Percentiles rank a stretch among this genome's conserved stretches.
Evolutionary conservation across 2,113 vertebrate species (phyloP).

Genomic region (Myodes glareolus): DNA sequence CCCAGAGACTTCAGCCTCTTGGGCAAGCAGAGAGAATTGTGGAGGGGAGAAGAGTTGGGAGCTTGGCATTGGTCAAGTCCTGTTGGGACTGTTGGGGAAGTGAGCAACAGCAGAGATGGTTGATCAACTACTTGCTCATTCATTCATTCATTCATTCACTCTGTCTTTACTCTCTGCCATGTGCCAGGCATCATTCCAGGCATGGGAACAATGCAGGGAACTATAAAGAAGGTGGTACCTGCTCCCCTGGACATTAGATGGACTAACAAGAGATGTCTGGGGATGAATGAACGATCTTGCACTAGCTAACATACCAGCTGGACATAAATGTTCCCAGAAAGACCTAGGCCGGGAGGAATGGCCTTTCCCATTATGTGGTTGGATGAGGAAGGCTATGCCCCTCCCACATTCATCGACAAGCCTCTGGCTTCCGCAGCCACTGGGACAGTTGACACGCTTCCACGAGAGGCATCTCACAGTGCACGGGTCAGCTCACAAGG

Average conservation of each 20-base stretch:
- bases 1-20: not conserved
- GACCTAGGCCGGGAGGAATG: not conserved
- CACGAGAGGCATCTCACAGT: too few relatives aligned
- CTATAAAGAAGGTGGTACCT: not conserved
- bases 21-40: not conserved
- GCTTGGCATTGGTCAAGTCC: not conserved
- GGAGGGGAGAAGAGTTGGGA: not conserved
- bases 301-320: not conserved
- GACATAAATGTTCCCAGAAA: not conserved
- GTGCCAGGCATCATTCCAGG: not conserved
- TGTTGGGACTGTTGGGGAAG: too few relatives aligned
- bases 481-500: not conserved
- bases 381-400: not conserved
- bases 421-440: accelerated
- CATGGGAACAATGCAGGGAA: too few relatives aligned
- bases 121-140: not conserved
- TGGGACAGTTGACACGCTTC: accelerated
- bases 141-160: not conserved
- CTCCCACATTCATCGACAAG: not conserved
- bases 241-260: not conserved
- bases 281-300: not conserved
- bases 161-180: accelerated
- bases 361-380: not conserved
- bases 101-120: not conserved
- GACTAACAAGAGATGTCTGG: not conserved